Base-by-base conservation (phyloP, 53 echinoderm and acorn worm species). In the Arbacia lixula region DNA sequence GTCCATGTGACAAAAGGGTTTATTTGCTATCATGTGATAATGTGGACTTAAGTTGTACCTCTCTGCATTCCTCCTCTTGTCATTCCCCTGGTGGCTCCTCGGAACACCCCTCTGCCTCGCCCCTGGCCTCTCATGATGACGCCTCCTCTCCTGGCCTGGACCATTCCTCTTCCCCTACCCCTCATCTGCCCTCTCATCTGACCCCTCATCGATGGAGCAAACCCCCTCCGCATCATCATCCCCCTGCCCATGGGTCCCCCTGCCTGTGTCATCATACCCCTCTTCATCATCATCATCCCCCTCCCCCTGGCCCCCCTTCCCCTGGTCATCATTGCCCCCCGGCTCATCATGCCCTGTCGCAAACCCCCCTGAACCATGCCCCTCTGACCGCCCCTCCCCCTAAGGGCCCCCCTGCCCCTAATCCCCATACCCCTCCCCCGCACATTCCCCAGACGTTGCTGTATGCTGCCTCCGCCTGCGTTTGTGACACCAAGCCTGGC, bases 401-500 rank as follows among this genome's bases (percentile, higher is more conserved):
- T 25, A 21, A 88, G 3, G 9, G 42, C 75, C 6, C 85, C 81
- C 24, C 86, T 20, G 22, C 84, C 84, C 29, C 84, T 68, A 10
- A 40, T 32, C 24, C 88, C 85, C 12, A 43, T 36, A 17, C 85
- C 89, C 22, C 89, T 51, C 2, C 80, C 80, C 54, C 76, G 38
- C 21, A 64, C 34, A 43, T 20, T 36, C 54, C 72, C 68, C 31
- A 68, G 73, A 27, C 86, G 69, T 37, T 76, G 68, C 79, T 60
- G 51, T 39, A 66, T 72, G 64, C 26, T 85, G 51, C 71, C 63
- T 63, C 88, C 86, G 11, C 86, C 67, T 32, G 62, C 61, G 5
- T 46, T 52, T 21, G 83, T 60, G n/a, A 71, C 42, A 16, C 91
- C 96, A n/a, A 93, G 89, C 32, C 93, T 86, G 46, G 91, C 94